phyloP scores from a whole-genome alignment of 2,888 invertebrate species.

The Drosophila cognata region DNA sequence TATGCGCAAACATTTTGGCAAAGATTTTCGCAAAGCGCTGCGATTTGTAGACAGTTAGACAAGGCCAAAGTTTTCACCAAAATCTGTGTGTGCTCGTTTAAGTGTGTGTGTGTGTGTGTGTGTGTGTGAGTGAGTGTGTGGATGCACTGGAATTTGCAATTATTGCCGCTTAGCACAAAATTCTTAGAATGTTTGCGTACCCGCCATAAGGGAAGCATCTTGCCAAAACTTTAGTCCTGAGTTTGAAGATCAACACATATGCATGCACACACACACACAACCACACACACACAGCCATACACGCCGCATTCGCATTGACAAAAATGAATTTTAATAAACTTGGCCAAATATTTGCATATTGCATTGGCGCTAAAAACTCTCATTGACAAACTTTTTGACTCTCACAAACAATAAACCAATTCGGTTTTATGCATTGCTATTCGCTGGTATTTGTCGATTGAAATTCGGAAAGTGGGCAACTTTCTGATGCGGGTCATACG shows the following conservation, averaged over 20 bases:
- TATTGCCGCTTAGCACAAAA: conserved; percentile 78
- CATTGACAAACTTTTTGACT: conserved; percentile 68
- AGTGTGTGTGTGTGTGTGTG: conserved; percentile 27
- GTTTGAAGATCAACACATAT: conserved; percentile 58
- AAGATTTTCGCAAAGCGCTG: conserved; percentile 77
- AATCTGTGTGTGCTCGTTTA: conserved; percentile 8
- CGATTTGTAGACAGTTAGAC: conserved; percentile 81
- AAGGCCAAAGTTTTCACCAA: conserved; percentile 63
- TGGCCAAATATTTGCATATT: conserved; percentile 79
- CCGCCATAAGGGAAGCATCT: conserved; percentile 73
- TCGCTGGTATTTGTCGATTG: conserved; percentile 62
- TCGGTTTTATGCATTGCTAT: conserved; percentile 56
- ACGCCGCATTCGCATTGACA: conserved; percentile 53
- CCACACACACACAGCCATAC: not conserved
- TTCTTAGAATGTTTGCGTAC: conserved; percentile 68
- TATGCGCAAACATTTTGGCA: conserved; percentile 78
- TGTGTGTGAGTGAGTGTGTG: conserved; percentile 43
- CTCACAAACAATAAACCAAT: conserved; percentile 72
- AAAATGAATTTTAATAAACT: conserved; percentile 81
- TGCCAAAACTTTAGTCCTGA: conserved; percentile 76
- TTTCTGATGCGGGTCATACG: conserved; percentile 77
- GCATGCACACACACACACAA: conserved; percentile 12
- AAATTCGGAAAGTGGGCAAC: conserved; percentile 47
- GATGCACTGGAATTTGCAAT: conserved; percentile 78
- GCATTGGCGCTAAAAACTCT: conserved; percentile 72